These are phyloP conservation scores for Camelus dromedarius DNA, from an alignment of 2,113 vertebrate species.

Conservation along the genomic window DNA sequence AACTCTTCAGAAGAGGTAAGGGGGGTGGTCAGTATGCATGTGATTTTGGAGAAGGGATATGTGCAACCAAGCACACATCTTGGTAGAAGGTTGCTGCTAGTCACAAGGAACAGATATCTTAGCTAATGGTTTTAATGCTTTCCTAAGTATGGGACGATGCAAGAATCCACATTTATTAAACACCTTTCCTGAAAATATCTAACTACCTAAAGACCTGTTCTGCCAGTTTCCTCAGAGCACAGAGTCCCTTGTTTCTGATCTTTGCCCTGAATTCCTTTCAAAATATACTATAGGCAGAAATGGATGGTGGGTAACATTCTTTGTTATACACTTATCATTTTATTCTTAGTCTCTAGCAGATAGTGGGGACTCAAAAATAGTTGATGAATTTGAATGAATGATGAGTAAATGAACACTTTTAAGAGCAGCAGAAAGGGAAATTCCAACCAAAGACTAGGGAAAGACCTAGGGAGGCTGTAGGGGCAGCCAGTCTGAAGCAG, in stretches of 20 bases:
- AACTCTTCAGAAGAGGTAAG: neutral
- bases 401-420: neutral
- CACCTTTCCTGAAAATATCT: neutral
- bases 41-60: neutral
- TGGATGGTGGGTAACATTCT: neutral
- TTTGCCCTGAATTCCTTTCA: neutral
- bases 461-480: neutral
- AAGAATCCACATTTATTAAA: neutral
- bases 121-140: neutral
- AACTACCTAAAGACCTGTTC: neutral
- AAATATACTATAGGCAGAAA: neutral
- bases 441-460: neutral
- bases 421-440: slow-evolving; percentile 11
- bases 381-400: neutral
- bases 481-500: neutral
- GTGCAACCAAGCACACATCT: neutral
- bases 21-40: neutral
- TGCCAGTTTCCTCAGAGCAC: neutral
- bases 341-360: slow-evolving; percentile 13
- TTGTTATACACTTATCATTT: neutral
- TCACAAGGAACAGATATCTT: neutral
- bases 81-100: neutral
- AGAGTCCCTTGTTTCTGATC: neutral
- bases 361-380: neutral
- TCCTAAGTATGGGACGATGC: neutral